Conservation (phyloP, 2,797 vertebrate species). For the Alcedo quadribrachys region DNA sequence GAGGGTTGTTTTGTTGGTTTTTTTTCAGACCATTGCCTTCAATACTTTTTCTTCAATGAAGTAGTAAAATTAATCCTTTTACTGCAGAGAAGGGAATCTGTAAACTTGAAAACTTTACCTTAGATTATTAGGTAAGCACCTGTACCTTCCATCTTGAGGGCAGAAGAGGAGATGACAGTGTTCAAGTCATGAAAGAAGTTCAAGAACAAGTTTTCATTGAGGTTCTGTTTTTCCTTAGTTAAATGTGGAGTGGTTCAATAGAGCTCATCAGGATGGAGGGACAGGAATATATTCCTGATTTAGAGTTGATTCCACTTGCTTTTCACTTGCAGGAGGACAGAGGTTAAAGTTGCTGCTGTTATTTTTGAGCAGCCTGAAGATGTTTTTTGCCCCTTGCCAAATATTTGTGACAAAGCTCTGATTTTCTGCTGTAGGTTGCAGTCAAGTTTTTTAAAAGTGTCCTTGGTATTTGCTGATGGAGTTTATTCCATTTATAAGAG, state of each 20-base stretch:
- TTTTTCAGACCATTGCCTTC: background rate
- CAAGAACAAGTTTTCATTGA: background rate
- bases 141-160: background rate
- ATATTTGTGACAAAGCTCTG: background rate
- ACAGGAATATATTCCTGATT: background rate
- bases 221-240: background rate
- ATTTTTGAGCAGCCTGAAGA: background rate
- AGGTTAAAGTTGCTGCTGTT: background rate
- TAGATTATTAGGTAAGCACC: background rate
- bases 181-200: background rate
- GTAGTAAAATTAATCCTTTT: background rate
- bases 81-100: background rate
- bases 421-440: background rate
- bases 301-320: background rate
- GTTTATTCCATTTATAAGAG: background rate
- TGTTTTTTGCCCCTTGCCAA: background rate
- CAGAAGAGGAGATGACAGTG: background rate
- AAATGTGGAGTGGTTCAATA: background rate
- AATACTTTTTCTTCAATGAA: background rate
- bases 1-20: rapidly evolving
- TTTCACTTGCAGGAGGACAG: background rate
- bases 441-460: background rate
- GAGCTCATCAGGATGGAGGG: background rate
- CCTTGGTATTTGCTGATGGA: background rate
- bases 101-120: background rate